Base-by-base conservation (phyloP, 2,888 invertebrate species). In the Prionchulus punctatus region DNA sequence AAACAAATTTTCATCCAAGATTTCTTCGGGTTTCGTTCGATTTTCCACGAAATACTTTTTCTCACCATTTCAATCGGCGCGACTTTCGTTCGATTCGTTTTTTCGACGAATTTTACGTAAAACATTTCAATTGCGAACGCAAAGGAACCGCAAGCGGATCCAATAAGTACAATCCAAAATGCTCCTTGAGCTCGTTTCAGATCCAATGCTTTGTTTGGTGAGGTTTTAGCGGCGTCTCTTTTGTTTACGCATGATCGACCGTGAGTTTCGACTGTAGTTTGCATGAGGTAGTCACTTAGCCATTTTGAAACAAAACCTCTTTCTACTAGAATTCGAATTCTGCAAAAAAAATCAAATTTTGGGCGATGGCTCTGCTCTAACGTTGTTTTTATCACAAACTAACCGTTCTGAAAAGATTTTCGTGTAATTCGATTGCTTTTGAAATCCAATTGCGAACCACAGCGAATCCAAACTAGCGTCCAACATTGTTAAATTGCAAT, bases 271-370 rank as follows among this genome's bases (percentile, higher is more conserved):
- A 36, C 27, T 1, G 62, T 58, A 15, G 63, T 57, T 52, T 63
- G 63, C 2, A 55, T 54, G 7, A 51, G 57, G 54, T 66, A 66
- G 54, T 64, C 66, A 7, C 60, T 60, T 26, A 63, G 61, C 66
- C 66, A 66, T 56, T 66, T 66, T n/a, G 62, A 57, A 15, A 65
- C 60, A 48, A 66, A 66, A 1, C 66, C 66, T n/a, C 61, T 57
- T 45, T 66, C 66, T n/a, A 62, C 64, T 56, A 65, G 57, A 21
- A 64, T 62, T 7, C 62, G 62, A 7, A 66, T 64, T 47, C 66
- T 66, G 54, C 31, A 60, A 26, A 21, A 43, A 53, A 15, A 12
- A 36, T n/a, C n/a, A n/a, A n/a, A n/a, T n/a, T n/a, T n/a, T n/a
- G n/a, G n/a, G n/a, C n/a, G n/a, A n/a, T n/a, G n/a, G n/a, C n/a